phyloP scores from a whole-genome alignment of 2,888 invertebrate genomes.

The Chloromyia formosa region DNA sequence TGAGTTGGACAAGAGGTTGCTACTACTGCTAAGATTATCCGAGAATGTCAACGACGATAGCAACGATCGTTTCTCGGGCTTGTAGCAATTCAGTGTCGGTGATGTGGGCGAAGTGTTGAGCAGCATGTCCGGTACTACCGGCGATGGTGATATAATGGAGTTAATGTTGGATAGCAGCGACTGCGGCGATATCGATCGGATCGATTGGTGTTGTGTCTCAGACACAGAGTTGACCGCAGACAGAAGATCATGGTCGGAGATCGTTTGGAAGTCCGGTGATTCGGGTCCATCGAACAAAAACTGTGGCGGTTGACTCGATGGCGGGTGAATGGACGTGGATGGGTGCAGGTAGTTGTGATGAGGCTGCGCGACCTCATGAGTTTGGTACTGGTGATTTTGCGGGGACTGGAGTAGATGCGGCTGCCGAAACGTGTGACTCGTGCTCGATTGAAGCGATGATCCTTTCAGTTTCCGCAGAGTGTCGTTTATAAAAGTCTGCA shows the following conservation, averaged over 20 bases:
- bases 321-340: slow-evolving; percentile 54
- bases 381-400: slow-evolving; percentile 51
- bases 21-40: not conserved
- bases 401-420: slow-evolving; percentile 51
- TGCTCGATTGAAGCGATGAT: slow-evolving; percentile 52
- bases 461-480: slow-evolving; percentile 63
- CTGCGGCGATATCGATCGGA: slow-evolving; percentile 52
- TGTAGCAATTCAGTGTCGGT: slow-evolving; percentile 37
- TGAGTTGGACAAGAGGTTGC: slow-evolving; percentile 42
- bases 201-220: slow-evolving; percentile 53
- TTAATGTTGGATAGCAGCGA: slow-evolving; percentile 61
- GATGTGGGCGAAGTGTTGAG: slow-evolving; percentile 58
- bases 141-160: slow-evolving; percentile 63
- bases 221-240: slow-evolving; percentile 44
- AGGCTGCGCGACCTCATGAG: slow-evolving; percentile 51
- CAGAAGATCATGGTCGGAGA: slow-evolving; percentile 48
- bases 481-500: slow-evolving; percentile 63
- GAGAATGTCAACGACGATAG: slow-evolving; percentile 26
- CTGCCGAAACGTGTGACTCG: slow-evolving; percentile 49
- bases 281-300: slow-evolving; percentile 63
- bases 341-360: slow-evolving; percentile 29
- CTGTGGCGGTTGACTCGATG: slow-evolving; percentile 62
- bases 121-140: slow-evolving; percentile 62
- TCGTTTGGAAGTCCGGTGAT: slow-evolving; percentile 55
- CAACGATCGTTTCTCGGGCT: slow-evolving; percentile 45